A percentile compares a stretch with the other conserved stretches of the same genome.
phyloP scores from a whole-genome alignment of 2,113 vertebrate species.

The Pterophyllum scalare region DNA sequence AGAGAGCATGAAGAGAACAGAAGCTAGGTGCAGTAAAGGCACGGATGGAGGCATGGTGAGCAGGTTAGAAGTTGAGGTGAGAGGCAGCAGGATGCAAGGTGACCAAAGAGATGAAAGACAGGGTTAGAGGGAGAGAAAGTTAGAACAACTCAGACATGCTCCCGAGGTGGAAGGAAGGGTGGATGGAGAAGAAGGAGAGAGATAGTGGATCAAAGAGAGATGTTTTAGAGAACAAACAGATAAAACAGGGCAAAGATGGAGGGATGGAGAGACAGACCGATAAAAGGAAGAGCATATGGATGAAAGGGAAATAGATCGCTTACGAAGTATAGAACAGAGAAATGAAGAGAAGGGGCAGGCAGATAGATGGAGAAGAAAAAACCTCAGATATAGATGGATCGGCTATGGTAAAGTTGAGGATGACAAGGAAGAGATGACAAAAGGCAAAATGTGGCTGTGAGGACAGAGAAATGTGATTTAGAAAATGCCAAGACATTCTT shows the following conservation, averaged over 20 bases:
- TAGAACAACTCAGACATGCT: constrained; percentile 30
- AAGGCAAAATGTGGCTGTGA: neutral
- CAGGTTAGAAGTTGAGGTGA: constrained; percentile 64
- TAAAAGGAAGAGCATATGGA: neutral
- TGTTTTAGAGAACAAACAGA: constrained; percentile 15
- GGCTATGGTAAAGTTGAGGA: neutral
- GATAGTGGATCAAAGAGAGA: neutral
- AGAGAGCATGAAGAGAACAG: constrained; percentile 33
- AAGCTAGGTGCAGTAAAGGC: constrained; percentile 38
- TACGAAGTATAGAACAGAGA: neutral
- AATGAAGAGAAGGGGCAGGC: neutral
- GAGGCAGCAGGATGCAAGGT: constrained; percentile 56
- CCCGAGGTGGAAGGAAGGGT: constrained; percentile 1
- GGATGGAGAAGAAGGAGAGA: neutral
- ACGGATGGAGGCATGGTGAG: constrained; percentile 46
- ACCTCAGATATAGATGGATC: neutral
- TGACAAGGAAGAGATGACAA: neutral
- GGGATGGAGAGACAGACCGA: neutral
- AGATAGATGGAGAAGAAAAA: neutral
- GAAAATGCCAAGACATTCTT: neutral
- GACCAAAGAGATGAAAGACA: constrained; percentile 63
- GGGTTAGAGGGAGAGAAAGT: constrained; percentile 35
- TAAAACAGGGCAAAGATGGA: constrained; percentile 13
- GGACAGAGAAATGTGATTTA: neutral
- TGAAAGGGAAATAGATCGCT: neutral